Base-by-base conservation (phyloP, 2,888 invertebrate genomes). In the Diabrotica balteata region DNA sequence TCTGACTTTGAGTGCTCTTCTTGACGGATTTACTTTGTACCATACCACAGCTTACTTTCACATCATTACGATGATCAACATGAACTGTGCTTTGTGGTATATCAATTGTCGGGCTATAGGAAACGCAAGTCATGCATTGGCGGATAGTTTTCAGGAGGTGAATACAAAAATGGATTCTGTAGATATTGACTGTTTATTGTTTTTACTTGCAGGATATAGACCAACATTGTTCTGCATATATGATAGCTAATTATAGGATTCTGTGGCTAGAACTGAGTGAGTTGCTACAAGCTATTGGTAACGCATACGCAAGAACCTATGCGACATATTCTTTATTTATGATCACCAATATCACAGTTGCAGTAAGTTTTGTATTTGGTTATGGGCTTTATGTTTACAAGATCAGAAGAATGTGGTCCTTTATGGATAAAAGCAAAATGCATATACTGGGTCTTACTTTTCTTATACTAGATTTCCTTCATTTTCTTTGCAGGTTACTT, bases 21-120 rank as follows among this genome's bases (percentile, higher is more conserved):
- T 90, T 67, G 90, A 90, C 55, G 90, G 90, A 0, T 91, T 90
- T 79, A 86, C 88, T 5, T 78, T 90, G 9, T 86, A 87, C 77
- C 90, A 90, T 74, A 90, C 90, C 0, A 81, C 83, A 1, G 89
- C 88, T 0, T 89, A 89, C 77, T 88, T 87, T 76, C 91, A 91
- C 75, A 90, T 90, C 57, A 88, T 90, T 46, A 90, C 87, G 0
- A 90, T 90, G 89, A 89, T 90, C 59, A 91, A 91, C 75, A 91
- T 91, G 91, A 90, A 90, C 78, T 90, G 90, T 70, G 90, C 90
- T 0, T 83, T 91, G 4, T 90, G 90, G 90, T 90, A 89, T 75
- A 90, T 90, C 64, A 91, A 90, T 79, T 90, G 90, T 69, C 86
- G 88, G 76, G 90, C 88, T 3, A 89, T 90, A 66, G 89, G 88